phyloP scores from a whole-genome alignment of 1,140 invertebrate species.

The Megalonaias nervosa region DNA sequence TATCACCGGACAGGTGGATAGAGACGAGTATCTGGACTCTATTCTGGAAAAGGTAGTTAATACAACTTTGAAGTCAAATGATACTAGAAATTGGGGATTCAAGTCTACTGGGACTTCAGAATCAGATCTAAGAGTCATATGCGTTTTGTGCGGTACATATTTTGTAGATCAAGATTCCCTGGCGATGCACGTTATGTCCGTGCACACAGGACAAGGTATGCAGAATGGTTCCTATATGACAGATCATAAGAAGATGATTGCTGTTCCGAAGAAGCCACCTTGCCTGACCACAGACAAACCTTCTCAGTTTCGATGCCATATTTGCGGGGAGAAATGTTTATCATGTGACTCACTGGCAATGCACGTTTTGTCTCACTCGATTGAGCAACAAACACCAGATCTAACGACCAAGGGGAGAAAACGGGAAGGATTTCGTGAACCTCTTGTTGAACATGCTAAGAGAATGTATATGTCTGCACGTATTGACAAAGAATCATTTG shows the following conservation, averaged over 20 bases:
- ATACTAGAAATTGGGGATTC: not conserved
- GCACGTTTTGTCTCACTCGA: constrained; percentile 29
- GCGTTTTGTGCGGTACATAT: constrained; percentile 20
- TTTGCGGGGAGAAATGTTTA: no score
- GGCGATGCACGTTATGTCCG: constrained; percentile 43
- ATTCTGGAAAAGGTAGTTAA: constrained; percentile 31
- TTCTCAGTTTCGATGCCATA: no score
- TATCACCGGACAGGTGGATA: constrained; percentile 25
- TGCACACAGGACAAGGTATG: constrained; percentile 11
- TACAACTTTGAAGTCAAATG: not conserved
- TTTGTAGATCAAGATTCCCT: constrained; percentile 37
- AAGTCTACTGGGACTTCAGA: not conserved
- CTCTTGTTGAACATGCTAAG: no score
- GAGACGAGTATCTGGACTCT: constrained; percentile 33
- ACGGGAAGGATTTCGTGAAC: no score
- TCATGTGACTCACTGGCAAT: constrained; percentile 22
- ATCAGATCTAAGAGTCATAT: constrained; percentile 1
- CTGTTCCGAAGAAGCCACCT: no score
- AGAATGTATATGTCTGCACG: no score
- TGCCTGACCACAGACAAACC: no score
- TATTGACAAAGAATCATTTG: no score
- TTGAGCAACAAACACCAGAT: no score
- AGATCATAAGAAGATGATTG: no score
- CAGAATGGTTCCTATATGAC: no score
- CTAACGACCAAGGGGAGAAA: no score